Evolutionary conservation across 2,113 vertebrate genomes (phyloP).

Genomic region (Pollimyrus isidori): DNA sequence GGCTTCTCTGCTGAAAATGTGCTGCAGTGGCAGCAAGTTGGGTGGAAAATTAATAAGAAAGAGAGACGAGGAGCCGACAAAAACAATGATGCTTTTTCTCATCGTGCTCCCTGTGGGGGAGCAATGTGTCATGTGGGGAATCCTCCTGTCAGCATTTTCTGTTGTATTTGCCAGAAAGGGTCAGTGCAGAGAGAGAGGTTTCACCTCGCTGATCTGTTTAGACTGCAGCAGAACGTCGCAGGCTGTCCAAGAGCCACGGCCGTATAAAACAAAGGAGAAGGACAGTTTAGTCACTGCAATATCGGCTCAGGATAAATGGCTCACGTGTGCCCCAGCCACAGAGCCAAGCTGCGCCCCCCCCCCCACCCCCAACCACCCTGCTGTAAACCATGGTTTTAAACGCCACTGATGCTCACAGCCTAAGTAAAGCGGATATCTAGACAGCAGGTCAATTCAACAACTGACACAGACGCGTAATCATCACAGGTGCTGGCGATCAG

Average conservation of each 20-base stretch:
- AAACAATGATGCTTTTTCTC: background rate
- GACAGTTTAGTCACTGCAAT: background rate
- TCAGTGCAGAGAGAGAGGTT: background rate
- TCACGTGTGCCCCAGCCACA: background rate
- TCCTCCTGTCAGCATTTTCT: background rate
- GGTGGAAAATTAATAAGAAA: background rate
- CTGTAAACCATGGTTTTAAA: background rate
- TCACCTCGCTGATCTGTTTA: background rate
- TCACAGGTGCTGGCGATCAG: background rate
- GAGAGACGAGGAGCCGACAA: background rate
- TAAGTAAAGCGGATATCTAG: background rate
- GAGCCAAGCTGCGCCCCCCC: background rate
- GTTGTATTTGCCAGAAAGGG: background rate
- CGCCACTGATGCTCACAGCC: background rate
- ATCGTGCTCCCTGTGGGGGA: background rate
- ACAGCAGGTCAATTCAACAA: background rate
- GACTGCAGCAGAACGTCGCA: background rate
- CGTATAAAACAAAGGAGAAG: background rate
- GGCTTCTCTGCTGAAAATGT: background rate
- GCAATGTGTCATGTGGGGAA: conserved; percentile 5
- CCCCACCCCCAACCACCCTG: background rate
- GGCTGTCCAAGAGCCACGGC: background rate
- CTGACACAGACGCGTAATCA: background rate
- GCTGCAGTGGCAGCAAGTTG: background rate
- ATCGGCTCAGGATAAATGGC: background rate